Percentiles rank a stretch among this genome's conserved stretches.
phyloP scores from a whole-genome alignment of 2,888 invertebrate genomes.

The Synanthedon formicaeformis region DNA sequence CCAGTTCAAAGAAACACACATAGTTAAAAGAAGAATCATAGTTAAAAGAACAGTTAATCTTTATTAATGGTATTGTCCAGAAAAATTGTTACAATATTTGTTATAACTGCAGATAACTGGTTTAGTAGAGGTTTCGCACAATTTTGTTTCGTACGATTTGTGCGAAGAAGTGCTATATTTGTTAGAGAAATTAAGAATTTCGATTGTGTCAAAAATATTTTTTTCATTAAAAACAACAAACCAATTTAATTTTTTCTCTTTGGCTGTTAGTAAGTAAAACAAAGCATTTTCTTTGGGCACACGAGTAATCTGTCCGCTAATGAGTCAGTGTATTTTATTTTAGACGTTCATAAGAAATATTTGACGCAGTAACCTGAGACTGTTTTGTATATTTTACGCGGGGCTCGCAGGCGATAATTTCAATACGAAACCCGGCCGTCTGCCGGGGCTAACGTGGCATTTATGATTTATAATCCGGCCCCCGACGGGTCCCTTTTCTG shows the following conservation, averaged over 20 bases:
- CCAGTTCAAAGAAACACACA: too few relatives aligned
- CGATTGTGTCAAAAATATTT: too few relatives aligned
- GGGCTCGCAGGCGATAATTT: conserved; percentile 58
- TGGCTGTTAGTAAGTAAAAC: conserved; percentile 1
- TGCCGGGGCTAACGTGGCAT: conserved; percentile 52
- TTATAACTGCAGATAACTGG: too few relatives aligned
- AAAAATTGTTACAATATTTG: too few relatives aligned
- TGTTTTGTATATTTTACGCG: conserved; percentile 60
- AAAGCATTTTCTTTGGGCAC: conserved; percentile 2
- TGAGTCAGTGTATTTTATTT: conserved; percentile 47
- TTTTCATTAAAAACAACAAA: too few relatives aligned
- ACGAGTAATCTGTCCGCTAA: conserved; percentile 18
- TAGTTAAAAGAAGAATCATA: too few relatives aligned
- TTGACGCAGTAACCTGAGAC: conserved; percentile 57
- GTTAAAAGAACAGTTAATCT: too few relatives aligned
- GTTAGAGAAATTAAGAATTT: too few relatives aligned
- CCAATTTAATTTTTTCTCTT: not conserved
- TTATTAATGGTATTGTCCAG: too few relatives aligned
- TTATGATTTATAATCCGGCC: conserved; percentile 67
- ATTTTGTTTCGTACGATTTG: too few relatives aligned
- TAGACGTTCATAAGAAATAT: conserved; percentile 46
- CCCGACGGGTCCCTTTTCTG: conserved; percentile 49
- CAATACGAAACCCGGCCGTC: conserved; percentile 40
- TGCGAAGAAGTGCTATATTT: too few relatives aligned
- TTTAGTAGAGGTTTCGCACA: too few relatives aligned